Base-by-base conservation (phyloP, 2,797 vertebrate genomes). In the Micrastur ruficollis region DNA sequence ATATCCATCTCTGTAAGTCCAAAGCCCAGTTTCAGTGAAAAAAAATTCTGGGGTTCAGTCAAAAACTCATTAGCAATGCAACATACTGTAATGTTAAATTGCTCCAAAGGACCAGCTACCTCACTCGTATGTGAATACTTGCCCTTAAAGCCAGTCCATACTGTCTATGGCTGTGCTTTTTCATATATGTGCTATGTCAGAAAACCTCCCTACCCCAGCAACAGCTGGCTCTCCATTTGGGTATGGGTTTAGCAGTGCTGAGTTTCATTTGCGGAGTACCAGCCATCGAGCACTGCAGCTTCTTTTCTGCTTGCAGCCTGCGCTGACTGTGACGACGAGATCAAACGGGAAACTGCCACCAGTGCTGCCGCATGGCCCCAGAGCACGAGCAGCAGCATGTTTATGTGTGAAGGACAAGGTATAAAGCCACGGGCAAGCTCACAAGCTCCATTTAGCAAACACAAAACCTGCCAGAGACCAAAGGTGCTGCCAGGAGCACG, bases 241-340 rank as follows among this genome's bases (percentile, higher is more conserved):
- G 56, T 50, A 76, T 53, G 47, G 32, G 36, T 53, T 89, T 59
- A 84, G 46, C 32, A 84, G 34, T 1, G 9, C 49, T 32, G 53
- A 40, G 23, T 32, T 89, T 72, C 59, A 52, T 56, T 87, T 49
- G 29, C 18, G 34, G 62, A 89, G 58, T 25, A 62, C 67, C 75
- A 93, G 63, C 22, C 83, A 66, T 8, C 0, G 0, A 73, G 31
- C 56, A 29, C 12, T 7, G 21, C 16, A 74, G 44, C 42, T 74
- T 82, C 59, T 61, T 61, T 68, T 71, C 55, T 8, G 7, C 34
- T 46, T 0, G 0, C 61, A 74, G 58, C 17, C 62, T 17, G 9
- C 0, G 0, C n/a, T 71, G 46, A 27, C 49, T 42, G 21, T 1
- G 19, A 67, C 1, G 8, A 47, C 0, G 1, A 81, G 23, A 61